Evolutionary conservation across 2,888 invertebrate genomes (phyloP).

Genomic region (Aphrophora alni): DNA sequence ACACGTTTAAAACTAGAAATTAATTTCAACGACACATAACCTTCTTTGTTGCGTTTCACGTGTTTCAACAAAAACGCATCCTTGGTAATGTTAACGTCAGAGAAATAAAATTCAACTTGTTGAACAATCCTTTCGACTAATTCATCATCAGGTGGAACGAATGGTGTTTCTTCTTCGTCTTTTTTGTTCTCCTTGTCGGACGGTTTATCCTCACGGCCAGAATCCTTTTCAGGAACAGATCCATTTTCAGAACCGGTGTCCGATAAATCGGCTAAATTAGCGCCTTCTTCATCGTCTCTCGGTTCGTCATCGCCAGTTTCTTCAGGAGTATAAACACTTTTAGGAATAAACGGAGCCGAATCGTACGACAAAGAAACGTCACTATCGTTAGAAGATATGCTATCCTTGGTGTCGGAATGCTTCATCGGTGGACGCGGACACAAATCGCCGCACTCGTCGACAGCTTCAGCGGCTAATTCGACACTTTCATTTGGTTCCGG

Average conservation of each 20-base stretch:
- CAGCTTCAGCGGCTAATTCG: slow-evolving; percentile 30
- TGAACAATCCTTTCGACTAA: slow-evolving; percentile 78
- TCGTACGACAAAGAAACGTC: slow-evolving; percentile 66
- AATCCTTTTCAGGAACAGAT: slow-evolving; percentile 57
- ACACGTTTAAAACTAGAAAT: slow-evolving; percentile 95
- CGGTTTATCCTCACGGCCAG: slow-evolving; percentile 62
- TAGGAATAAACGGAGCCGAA: slow-evolving; percentile 53
- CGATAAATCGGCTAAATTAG: slow-evolving; percentile 67
- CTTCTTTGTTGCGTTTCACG: slow-evolving; percentile 93
- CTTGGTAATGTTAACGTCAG: slow-evolving; percentile 92
- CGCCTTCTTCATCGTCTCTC: slow-evolving; percentile 64
- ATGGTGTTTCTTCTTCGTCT: slow-evolving; percentile 65
- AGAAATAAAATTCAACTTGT: slow-evolving; percentile 95
- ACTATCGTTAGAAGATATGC: slow-evolving; percentile 68
- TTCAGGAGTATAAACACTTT: slow-evolving; percentile 12
- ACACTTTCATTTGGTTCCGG: slow-evolving; percentile 35
- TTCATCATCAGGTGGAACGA: slow-evolving; percentile 73
- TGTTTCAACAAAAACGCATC: slow-evolving; percentile 96
- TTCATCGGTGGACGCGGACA: slow-evolving; percentile 58
- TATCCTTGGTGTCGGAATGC: slow-evolving; percentile 64
- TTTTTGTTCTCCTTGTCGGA: slow-evolving; percentile 29
- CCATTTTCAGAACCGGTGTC: slow-evolving; percentile 67
- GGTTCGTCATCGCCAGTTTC: slow-evolving; percentile 23
- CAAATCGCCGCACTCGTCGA: slow-evolving; percentile 26
- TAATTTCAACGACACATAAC: slow-evolving; percentile 92